Evolutionary conservation across 30 jellyfish, hydroid and myxozoan species (phyloP).

Genomic region (Pseudorhiza aurosa): DNA sequence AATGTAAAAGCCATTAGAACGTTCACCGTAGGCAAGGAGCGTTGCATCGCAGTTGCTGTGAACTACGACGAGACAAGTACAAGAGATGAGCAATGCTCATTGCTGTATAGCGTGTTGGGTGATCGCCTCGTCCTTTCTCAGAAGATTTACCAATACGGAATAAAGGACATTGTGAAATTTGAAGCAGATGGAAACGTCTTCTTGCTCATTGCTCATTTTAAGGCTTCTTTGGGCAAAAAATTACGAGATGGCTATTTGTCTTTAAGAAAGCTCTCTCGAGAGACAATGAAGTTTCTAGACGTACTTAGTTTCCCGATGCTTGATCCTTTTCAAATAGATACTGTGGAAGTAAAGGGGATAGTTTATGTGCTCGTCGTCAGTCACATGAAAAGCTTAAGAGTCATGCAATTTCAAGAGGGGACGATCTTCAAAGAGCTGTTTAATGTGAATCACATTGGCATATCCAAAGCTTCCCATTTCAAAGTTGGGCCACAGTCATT

Average conservation of each 20-base stretch:
- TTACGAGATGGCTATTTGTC: not conserved
- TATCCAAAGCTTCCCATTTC: not conserved
- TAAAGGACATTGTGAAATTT: not conserved
- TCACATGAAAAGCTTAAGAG: not conserved
- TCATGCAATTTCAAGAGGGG: not conserved
- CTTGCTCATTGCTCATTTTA: not conserved
- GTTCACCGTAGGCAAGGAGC: not conserved
- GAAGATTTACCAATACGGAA: not conserved
- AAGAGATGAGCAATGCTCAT: not conserved
- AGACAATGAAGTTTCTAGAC: not conserved
- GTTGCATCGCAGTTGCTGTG: conserved; percentile 8
- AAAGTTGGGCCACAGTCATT: not conserved
- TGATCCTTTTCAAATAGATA: not conserved
- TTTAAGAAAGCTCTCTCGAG: not conserved
- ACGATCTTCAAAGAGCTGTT: not conserved
- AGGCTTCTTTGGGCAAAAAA: not conserved
- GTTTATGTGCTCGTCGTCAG: not conserved
- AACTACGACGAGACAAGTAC: not conserved
- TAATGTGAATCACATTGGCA: not conserved
- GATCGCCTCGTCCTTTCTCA: not conserved
- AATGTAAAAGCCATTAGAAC: not conserved
- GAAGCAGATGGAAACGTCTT: not conserved
- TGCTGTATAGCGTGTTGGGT: not conserved
- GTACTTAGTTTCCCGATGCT: not conserved
- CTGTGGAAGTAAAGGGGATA: not conserved